Conservation (phyloP, 35 echinoderm and acorn worm genomes). For the Lytechinus pictus region DNA sequence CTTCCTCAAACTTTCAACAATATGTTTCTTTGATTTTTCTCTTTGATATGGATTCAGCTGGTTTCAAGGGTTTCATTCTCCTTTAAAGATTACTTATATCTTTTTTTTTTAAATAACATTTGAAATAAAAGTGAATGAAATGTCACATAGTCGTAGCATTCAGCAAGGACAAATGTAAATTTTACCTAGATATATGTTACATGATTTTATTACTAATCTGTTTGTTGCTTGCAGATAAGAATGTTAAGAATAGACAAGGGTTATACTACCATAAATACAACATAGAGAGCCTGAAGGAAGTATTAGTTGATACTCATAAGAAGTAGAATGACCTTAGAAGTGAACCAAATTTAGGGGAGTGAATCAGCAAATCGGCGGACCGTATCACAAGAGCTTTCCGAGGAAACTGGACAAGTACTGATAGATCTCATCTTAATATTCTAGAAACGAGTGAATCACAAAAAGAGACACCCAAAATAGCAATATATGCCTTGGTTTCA, state of each 20-base stretch:
- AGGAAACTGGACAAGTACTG: conserved; percentile 36
- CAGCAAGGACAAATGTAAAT: background rate
- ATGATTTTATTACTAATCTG: background rate
- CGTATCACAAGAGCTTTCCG: background rate
- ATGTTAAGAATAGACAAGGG: background rate
- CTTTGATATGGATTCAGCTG: too few relatives aligned
- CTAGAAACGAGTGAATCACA: background rate
- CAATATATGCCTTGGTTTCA: background rate
- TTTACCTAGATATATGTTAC: background rate
- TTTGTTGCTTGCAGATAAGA: background rate
- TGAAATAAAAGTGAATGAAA: background rate
- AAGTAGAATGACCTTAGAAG: background rate
- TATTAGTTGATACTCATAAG: background rate
- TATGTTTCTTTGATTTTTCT: too few relatives aligned
- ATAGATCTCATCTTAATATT: background rate
- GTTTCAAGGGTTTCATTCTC: too few relatives aligned
- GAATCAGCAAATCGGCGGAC: conserved; percentile 31
- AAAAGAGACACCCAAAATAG: background rate
- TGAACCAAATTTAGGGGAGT: background rate
- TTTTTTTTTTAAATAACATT: too few relatives aligned
- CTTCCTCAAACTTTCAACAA: too few relatives aligned
- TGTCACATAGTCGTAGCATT: background rate
- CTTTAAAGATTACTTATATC: too few relatives aligned
- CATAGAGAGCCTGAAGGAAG: background rate
- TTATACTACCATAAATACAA: background rate